These are phyloP conservation scores for Dasypolia templi DNA, from an alignment of 2,888 invertebrate genomes.

Conservation along the genomic window DNA sequence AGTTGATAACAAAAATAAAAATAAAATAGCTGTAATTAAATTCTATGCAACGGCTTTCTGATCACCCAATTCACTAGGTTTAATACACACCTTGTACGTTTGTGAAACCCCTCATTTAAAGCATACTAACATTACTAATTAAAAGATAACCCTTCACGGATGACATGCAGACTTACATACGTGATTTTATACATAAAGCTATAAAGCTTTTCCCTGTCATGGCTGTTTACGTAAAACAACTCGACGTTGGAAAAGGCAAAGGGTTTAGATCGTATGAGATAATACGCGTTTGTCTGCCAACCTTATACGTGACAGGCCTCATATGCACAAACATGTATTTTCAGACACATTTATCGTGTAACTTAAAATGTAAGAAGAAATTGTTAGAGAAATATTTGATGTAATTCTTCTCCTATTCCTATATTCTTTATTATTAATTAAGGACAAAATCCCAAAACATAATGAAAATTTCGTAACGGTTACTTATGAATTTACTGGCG, in stretches of 20 bases:
- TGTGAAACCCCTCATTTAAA: not conserved
- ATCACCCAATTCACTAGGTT: not conserved
- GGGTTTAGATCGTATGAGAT: conserved; percentile 62
- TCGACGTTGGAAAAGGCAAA: conserved; percentile 56
- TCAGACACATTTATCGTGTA: conserved; percentile 48
- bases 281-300: conserved; percentile 61
- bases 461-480: conserved; percentile 10
- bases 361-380: conserved; percentile 39
- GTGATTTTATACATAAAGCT: conserved; percentile 42
- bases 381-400: conserved; percentile 12
- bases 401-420: not conserved
- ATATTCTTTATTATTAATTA: conserved; percentile 6
- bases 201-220: conserved; percentile 36
- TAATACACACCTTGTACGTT: not conserved
- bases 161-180: conserved; percentile 9
- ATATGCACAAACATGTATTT: conserved; percentile 51
- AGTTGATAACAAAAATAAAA: not conserved
- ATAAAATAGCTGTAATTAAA: not conserved
- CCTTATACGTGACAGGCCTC: conserved; percentile 50
- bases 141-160: conserved; percentile 24
- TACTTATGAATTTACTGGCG: conserved; percentile 24
- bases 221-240: conserved; percentile 50
- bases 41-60: not conserved
- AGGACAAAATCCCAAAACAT: conserved; percentile 3
- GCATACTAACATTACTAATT: conserved; percentile 29